Conservation (phyloP, 2,888 invertebrate genomes). For the Erebia ligea region DNA sequence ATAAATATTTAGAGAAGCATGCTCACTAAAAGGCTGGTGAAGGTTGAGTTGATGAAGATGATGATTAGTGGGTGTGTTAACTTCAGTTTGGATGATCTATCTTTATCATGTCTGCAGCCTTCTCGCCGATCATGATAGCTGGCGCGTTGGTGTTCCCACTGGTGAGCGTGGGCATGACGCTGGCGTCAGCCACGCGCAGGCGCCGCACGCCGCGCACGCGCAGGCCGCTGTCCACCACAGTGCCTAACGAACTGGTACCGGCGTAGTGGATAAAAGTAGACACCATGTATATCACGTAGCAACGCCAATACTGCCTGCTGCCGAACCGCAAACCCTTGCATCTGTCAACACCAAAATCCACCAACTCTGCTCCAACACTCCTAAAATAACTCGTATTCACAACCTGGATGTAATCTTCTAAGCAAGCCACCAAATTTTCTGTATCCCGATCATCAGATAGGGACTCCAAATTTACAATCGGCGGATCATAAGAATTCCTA, state of each 20-base stretch:
- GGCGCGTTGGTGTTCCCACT: slow-evolving; percentile 83
- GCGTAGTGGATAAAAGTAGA: slow-evolving; percentile 87
- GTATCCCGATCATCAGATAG: slow-evolving; percentile 50
- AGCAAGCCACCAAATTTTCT: slow-evolving; percentile 45
- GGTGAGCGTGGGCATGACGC: slow-evolving; percentile 76
- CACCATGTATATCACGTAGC: slow-evolving; percentile 61
- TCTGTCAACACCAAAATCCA: slow-evolving; percentile 44
- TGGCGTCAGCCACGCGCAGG: slow-evolving; percentile 52
- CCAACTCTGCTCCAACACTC: slow-evolving; percentile 45
- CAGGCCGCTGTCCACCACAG: slow-evolving; percentile 81
- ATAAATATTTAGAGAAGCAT: too few relatives aligned
- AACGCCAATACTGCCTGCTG: slow-evolving; percentile 57
- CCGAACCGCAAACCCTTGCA: slow-evolving; percentile 47
- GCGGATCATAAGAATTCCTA: slow-evolving; percentile 51
- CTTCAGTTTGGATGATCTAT: too few relatives aligned
- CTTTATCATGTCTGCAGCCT: slow-evolving; percentile 44
- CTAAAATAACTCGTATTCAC: slow-evolving; percentile 51
- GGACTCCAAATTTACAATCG: slow-evolving; percentile 50
- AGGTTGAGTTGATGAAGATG: too few relatives aligned
- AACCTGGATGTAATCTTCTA: slow-evolving; percentile 51
- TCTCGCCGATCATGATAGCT: slow-evolving; percentile 53
- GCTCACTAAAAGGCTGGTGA: too few relatives aligned
- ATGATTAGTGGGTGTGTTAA: too few relatives aligned
- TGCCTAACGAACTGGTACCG: slow-evolving; percentile 70
- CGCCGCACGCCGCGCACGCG: slow-evolving; percentile 45